These are phyloP conservation scores for Parapristionchus giblindavisi DNA, from an alignment of 2,888 invertebrate genomes.

Conservation along the genomic window DNA sequence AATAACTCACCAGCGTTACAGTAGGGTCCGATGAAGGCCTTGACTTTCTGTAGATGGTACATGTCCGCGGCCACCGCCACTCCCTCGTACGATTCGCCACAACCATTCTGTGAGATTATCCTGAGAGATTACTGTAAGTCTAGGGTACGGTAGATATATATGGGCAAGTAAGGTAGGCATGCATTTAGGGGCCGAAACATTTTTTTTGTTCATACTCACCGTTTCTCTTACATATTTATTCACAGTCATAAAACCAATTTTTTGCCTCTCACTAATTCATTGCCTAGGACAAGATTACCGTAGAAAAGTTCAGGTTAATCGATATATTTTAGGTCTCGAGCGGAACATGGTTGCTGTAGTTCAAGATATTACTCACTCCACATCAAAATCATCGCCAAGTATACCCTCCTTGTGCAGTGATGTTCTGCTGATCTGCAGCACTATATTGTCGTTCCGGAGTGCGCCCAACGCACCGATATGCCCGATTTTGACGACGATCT, in stretches of 20 bases:
- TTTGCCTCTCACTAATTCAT: too few relatives aligned
- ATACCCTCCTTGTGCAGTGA: constrained; percentile 18
- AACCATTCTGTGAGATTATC: constrained; percentile 51
- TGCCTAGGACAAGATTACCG: too few relatives aligned
- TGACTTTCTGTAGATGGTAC: constrained; percentile 57
- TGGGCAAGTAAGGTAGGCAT: too few relatives aligned
- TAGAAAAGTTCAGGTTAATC: too few relatives aligned
- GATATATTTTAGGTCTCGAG: too few relatives aligned
- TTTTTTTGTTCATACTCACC: too few relatives aligned
- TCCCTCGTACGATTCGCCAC: constrained; percentile 55
- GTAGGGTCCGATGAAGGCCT: constrained; percentile 57
- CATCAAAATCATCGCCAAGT: constrained; percentile 20
- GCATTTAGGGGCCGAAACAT: too few relatives aligned
- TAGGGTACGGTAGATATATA: too few relatives aligned
- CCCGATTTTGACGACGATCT: neutral
- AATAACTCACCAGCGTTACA: constrained; percentile 48
- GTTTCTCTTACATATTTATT: too few relatives aligned
- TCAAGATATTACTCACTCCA: constrained; percentile 15
- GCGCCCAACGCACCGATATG: constrained; percentile 8
- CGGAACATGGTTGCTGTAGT: too few relatives aligned
- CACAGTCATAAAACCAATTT: too few relatives aligned
- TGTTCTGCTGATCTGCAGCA: neutral
- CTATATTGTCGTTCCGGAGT: constrained; percentile 8
- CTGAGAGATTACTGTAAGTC: too few relatives aligned
- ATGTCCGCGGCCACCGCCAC: constrained; percentile 59